Evolutionary conservation across 2,797 vertebrate species (phyloP), one percentile per base, ranked within the genome.

Genomic region (Rhynchotus rufescens): DNA sequence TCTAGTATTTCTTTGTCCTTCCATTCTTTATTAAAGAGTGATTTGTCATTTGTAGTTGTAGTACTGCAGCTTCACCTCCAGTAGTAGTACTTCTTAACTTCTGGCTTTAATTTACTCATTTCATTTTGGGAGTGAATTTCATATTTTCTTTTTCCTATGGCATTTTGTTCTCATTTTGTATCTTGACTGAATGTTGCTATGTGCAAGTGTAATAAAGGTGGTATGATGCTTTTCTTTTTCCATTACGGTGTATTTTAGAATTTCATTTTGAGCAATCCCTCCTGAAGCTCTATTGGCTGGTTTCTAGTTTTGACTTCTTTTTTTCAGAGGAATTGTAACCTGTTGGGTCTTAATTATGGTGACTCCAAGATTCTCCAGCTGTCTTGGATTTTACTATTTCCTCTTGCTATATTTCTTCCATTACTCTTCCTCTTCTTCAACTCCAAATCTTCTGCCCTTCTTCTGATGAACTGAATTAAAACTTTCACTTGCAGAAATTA

Each of bases 351-450:
- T 95, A 88, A 94, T 95, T 94, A 92, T 88, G 80, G 94, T 66
- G 75, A 84, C 59, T 96, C 84, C 89, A 95, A 91, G 89, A 93
- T 92, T 92, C 94, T 95, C 91, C 95, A 96, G 92, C 92, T 95
- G 96, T 74, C 91, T 76, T 94, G 86, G 75, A 95, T 94, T 96
- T 96, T 94, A 93, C 59, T 91, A 23, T 91, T 96, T 95, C 93
- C 93, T 93, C 59, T 91, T 85, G 79, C 85, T 92, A 16, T 96
- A 89, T 95, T 96, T 96, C 94, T 93, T 93, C 89, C 86, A 90
- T 84, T 92, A 77, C 88, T 91, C 86, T 86, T 91, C 87, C 86
- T 94, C 86, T 92, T 71, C 86, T 92, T 94, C 80, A 65, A 86
- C 88, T 96, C 92, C 87, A 94, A 71, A 51, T 80, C 76, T 94